Evolutionary conservation across 1,140 invertebrate genomes (phyloP).

Genomic region (Mya arenaria): DNA sequence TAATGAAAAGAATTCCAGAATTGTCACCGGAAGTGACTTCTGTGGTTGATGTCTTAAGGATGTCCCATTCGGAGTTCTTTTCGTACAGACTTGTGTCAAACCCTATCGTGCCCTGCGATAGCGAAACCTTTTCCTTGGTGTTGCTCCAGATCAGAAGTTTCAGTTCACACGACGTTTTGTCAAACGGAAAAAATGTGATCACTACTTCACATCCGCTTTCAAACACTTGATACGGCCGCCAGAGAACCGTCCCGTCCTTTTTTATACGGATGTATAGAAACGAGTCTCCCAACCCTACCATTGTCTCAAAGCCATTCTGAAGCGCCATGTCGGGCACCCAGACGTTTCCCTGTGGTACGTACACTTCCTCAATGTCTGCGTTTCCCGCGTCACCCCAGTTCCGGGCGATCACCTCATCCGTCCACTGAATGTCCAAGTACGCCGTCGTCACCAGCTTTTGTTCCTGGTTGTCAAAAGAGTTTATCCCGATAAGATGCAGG

Average conservation of each 20-base stretch:
- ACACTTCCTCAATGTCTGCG: conserved; percentile 75
- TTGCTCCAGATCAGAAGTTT: conserved; percentile 52
- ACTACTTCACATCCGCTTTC: conserved; percentile 43
- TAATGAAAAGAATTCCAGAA: conserved; percentile 44
- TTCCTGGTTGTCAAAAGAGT: conserved; percentile 42
- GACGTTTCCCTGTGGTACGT: conserved; percentile 38
- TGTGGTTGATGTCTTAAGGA: neutral
- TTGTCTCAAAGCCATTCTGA: conserved; percentile 36
- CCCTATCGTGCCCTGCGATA: conserved; percentile 1
- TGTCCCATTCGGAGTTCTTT: conserved; percentile 34
- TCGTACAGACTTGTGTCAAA: conserved; percentile 5
- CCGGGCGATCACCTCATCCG: conserved; percentile 20
- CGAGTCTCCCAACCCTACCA: conserved; percentile 21
- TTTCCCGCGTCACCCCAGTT: conserved; percentile 82
- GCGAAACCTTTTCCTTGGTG: neutral
- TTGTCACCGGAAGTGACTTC: neutral
- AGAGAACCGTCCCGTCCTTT: neutral
- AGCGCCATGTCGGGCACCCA: conserved; percentile 59
- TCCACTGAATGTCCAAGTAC: conserved; percentile 49
- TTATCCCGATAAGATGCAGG: conserved; percentile 34
- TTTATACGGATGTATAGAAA: conserved; percentile 19
- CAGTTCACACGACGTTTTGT: conserved; percentile 46
- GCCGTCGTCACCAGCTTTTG: conserved; percentile 50
- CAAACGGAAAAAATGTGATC: conserved; percentile 52
- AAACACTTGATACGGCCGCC: conserved; percentile 48